Evolutionary conservation across 2,113 vertebrate genomes (phyloP).

Genomic region (Antidorcas marsupialis): DNA sequence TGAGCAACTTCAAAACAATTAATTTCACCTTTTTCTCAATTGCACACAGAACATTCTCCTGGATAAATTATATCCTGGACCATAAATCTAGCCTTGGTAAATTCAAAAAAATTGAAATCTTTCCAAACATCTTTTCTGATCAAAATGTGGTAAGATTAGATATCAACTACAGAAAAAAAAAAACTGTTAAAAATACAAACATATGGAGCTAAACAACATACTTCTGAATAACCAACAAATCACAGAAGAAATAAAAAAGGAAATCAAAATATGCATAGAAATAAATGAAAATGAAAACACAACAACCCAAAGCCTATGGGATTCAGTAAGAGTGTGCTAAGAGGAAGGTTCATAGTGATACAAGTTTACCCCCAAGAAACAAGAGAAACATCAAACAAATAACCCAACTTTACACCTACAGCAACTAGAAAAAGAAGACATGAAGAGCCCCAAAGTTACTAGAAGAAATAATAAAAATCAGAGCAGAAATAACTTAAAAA

Average conservation of each 20-base stretch:
- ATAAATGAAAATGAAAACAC: background rate
- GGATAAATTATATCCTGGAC: background rate
- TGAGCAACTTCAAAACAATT: background rate
- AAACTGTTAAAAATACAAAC: background rate
- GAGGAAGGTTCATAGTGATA: background rate
- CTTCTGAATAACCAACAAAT: background rate
- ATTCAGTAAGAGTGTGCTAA: background rate
- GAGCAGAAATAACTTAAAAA: background rate
- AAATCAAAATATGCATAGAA: background rate
- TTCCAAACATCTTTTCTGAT: background rate
- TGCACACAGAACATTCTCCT: background rate
- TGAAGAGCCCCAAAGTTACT: background rate
- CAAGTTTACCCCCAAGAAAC: background rate
- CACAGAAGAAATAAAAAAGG: background rate
- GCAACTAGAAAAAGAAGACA: background rate
- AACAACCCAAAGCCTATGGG: background rate
- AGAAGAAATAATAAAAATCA: background rate
- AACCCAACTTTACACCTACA: background rate
- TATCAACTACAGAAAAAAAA: background rate
- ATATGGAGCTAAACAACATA: background rate
- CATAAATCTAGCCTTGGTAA: background rate
- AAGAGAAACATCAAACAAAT: background rate
- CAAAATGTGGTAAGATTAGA: background rate
- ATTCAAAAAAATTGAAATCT: background rate
- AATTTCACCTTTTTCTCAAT: background rate